Percentiles rank a stretch among this genome's conserved stretches.
These are phyloP conservation scores for Argya squamiceps DNA, from an alignment of 2,797 vertebrate genomes.

Conservation along the genomic window DNA sequence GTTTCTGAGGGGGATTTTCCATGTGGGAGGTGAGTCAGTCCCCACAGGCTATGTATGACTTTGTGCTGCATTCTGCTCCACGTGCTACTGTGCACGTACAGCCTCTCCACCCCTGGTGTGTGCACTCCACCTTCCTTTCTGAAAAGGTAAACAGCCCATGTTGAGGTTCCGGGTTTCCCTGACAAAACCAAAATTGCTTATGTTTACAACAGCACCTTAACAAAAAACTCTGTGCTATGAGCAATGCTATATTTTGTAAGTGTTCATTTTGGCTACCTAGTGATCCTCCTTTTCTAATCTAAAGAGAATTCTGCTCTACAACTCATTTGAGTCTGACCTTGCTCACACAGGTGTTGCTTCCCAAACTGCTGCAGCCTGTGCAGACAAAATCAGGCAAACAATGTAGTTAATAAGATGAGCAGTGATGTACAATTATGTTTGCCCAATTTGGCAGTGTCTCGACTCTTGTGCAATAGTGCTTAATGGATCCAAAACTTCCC, in stretches of 20 bases:
- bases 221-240: neutral
- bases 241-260: neutral
- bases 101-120: neutral
- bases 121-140: neutral
- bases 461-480: slow-evolving; percentile 31
- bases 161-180: neutral
- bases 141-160: neutral
- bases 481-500: slow-evolving; percentile 3
- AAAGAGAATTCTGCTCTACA: neutral
- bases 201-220: neutral
- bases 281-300: neutral
- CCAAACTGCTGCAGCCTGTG: slow-evolving; percentile 27
- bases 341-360: neutral
- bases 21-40: neutral
- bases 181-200: neutral
- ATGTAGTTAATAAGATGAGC: neutral
- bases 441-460: slow-evolving; percentile 39
- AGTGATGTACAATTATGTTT: slow-evolving; percentile 13
- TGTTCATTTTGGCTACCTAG: neutral
- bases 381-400: slow-evolving; percentile 41
- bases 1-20: neutral
- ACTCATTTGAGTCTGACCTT: neutral
- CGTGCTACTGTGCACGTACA: neutral
- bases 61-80: neutral
- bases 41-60: neutral